phyloP scores from a whole-genome alignment of 2,113 vertebrate species.

The Conger conger region DNA sequence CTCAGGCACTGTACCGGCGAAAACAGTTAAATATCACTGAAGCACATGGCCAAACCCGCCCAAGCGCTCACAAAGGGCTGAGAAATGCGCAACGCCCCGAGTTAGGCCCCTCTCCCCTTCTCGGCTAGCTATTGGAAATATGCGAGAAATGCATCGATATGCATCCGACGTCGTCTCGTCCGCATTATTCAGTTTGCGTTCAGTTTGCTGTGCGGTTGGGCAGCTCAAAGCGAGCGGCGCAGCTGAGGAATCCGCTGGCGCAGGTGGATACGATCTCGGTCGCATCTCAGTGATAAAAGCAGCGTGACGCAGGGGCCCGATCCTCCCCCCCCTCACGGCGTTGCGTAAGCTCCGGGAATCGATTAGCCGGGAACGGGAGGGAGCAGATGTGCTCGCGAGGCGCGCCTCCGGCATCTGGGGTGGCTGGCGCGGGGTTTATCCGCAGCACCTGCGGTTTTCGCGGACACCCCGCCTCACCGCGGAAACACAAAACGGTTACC shows the following conservation, averaged over 20 bases:
- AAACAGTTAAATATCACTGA: background rate
- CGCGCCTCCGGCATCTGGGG: background rate
- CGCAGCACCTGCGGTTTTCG: background rate
- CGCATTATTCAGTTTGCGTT: background rate
- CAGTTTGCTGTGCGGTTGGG: background rate
- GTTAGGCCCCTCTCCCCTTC: background rate
- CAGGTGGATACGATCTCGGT: background rate
- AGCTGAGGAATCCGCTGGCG: background rate
- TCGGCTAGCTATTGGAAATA: background rate
- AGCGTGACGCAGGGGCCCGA: background rate
- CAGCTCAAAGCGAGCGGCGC: background rate
- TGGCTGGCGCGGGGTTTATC: background rate
- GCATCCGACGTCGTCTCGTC: background rate
- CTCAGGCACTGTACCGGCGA: background rate
- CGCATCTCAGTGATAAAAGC: background rate
- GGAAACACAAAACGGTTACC: constrained; percentile 3
- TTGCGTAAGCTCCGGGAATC: background rate
- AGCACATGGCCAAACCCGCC: background rate
- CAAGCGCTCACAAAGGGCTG: background rate
- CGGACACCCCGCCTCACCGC: background rate
- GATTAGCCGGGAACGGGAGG: background rate
- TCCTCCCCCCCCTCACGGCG: background rate
- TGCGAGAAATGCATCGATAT: background rate
- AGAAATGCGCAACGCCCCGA: background rate
- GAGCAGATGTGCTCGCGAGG: background rate